Base-by-base conservation (phyloP, 2,113 vertebrate species). In the Helogale parvula region DNA sequence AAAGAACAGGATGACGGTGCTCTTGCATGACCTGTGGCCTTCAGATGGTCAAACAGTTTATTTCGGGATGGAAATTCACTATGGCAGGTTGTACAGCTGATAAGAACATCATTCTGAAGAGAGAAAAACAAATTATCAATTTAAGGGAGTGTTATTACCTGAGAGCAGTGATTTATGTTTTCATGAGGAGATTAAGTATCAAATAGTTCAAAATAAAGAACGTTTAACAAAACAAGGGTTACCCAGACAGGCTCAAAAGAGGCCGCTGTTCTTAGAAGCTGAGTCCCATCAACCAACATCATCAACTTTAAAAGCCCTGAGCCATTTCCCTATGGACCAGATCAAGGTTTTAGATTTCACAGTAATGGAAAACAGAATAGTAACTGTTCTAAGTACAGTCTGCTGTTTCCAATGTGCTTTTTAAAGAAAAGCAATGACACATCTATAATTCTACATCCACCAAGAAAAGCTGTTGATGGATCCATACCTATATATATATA, bases 11-110 rank as follows among this genome's bases (percentile, higher is more conserved):
- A 50, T 12, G 98, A 74, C 23, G 99, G 93, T 0, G 99, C 99
- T 29, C 97, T 99, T 81, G 99, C 99, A 3, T 99, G 99, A 79
- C 99, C 99, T 2, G 99, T 99, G 50, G 98, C 98, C 98, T 99
- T 99, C 76, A 99, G 98, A 83, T 99, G 99, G 96, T 99, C 99
- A 88, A 99, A 99, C 81, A 99, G 98, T 98, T 99, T 99, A 98
- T 99, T 99, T 98, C 99, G 99, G 2, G 99, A 99, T 65, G 99
- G 76, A 98, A 99, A 99, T 47, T 98, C 99, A 88, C 97, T 98
- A 88, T 98, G 98, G 95, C 99, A 99, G 82, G 99, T 99, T 83
- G 99, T 98, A 84, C 99, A 99, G 95, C 96, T 86, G 84, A 99
- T 98, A 47, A 95, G 98, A 41, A 93, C 66, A 94, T 99, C 99